Evolutionary conservation across 2,888 invertebrate genomes (phyloP).

Genomic region (Apodemia hepburni): DNA sequence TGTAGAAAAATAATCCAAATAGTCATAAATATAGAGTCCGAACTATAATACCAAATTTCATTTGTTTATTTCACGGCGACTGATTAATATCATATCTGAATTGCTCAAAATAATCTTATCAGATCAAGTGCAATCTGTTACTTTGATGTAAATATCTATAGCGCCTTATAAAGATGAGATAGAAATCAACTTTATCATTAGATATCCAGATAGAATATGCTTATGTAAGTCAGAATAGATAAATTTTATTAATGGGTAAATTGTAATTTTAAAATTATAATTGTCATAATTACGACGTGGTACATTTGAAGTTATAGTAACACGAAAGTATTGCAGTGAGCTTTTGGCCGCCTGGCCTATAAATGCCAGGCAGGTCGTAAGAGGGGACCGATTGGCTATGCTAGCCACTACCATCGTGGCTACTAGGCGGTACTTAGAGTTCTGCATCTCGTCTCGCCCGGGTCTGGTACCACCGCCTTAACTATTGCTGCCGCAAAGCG

Average conservation of each 20-base stretch:
- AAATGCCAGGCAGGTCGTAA: too few species aligned
- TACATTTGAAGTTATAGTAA: neutral
- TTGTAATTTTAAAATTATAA: neutral
- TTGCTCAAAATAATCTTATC: slow-evolving; percentile 22
- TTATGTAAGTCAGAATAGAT: neutral
- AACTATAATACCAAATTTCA: neutral
- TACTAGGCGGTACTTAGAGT: too few species aligned
- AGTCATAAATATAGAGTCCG: neutral
- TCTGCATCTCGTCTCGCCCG: too few species aligned
- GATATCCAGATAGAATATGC: neutral
- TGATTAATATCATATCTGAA: slow-evolving; percentile 17
- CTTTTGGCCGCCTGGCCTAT: too few species aligned
- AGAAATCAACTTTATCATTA: slow-evolving; percentile 16
- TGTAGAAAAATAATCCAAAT: neutral
- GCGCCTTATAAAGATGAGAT: slow-evolving; percentile 31
- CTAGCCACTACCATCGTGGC: too few species aligned
- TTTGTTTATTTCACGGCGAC: neutral
- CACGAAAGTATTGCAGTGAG: too few species aligned
- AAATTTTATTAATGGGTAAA: neutral
- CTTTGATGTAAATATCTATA: slow-evolving; percentile 33
- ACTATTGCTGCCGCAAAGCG: too few species aligned
- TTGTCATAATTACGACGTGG: neutral
- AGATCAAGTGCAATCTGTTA: slow-evolving; percentile 29
- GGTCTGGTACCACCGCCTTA: too few species aligned
- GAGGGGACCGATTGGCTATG: too few species aligned